Evolutionary conservation across 2,113 vertebrate species (phyloP).

Genomic region (Cacatua alba): DNA sequence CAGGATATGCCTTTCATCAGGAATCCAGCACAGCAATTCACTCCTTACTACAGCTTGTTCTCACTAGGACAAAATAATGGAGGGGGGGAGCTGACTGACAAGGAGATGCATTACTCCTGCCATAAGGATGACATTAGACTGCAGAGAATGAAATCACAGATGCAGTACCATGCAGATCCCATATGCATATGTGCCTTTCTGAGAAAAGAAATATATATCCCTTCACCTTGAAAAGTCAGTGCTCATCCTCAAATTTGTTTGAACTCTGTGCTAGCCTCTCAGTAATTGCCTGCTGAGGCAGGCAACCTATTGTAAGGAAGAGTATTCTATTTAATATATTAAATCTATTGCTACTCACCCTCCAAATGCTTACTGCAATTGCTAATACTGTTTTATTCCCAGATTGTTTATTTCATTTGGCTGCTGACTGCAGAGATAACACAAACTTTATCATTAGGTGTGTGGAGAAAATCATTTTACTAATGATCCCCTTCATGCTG

Average conservation of each 20-base stretch:
- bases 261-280: neutral
- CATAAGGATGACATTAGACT: neutral
- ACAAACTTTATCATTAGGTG: neutral
- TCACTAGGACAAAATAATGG: neutral
- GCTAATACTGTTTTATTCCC: neutral
- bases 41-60: neutral
- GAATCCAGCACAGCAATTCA: neutral
- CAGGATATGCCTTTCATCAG: neutral
- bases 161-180: fast-evolving
- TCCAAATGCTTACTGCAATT: neutral
- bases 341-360: neutral
- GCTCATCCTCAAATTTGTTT: neutral
- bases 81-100: neutral
- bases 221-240: neutral
- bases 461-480: neutral
- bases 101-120: neutral
- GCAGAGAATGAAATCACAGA: neutral
- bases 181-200: neutral
- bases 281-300: neutral
- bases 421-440: neutral
- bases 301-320: neutral
- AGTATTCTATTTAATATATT: neutral
- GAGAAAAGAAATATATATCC: neutral
- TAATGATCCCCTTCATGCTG: neutral
- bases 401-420: neutral